These are phyloP conservation scores for Aphelocoma coerulescens DNA, from an alignment of 2,113 vertebrate species.

Conservation along the genomic window DNA sequence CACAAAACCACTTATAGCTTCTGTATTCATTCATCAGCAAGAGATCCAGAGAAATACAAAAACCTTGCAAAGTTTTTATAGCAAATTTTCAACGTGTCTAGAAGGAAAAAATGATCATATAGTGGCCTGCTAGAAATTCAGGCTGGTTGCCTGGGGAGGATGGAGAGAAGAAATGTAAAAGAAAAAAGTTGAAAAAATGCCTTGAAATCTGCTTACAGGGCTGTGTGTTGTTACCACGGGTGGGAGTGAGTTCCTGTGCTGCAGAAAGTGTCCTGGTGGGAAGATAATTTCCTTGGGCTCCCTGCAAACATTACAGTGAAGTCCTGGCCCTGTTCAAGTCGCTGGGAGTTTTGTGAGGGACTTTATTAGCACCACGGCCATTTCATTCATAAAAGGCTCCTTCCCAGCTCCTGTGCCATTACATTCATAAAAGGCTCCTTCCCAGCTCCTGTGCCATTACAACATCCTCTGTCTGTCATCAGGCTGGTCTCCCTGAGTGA, in stretches of 20 bases:
- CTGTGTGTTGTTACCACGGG: not conserved
- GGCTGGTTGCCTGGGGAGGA: not conserved
- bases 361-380: not conserved
- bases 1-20: not conserved
- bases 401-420: conserved; percentile 6
- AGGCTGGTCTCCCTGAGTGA: not conserved
- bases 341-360: not conserved
- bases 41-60: not conserved
- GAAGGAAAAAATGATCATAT: not conserved
- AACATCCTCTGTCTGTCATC: conserved; percentile 70
- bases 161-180: not conserved
- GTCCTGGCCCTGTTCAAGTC: not conserved
- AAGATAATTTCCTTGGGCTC: not conserved
- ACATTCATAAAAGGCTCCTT: conserved; percentile 16
- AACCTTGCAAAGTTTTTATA: not conserved
- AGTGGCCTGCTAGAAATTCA: not conserved
- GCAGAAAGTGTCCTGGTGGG: not conserved
- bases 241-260: not conserved
- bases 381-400: conserved; percentile 27
- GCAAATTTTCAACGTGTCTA: not conserved
- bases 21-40: not conserved
- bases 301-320: not conserved
- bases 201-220: not conserved
- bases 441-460: not conserved
- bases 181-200: not conserved